A percentile compares a stretch with the other conserved stretches of the same genome.
These are phyloP conservation scores for western clawed frog (Xenopus tropicalis) DNA, from an alignment of 2,113 vertebrate species.

Conservation along the genomic window DNA sequence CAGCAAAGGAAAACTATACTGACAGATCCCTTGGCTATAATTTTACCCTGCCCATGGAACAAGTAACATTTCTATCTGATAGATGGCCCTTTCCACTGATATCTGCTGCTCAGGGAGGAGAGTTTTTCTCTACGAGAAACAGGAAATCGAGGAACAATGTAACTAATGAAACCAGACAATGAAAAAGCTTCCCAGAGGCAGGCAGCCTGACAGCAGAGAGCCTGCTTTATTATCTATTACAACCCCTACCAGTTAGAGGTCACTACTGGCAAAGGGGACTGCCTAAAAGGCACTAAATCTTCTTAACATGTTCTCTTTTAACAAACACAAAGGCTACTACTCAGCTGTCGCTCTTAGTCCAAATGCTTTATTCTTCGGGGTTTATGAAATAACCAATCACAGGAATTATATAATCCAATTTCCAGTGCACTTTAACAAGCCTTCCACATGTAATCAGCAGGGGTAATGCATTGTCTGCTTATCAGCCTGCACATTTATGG, in stretches of 20 bases:
- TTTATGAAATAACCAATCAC: constrained; percentile 26
- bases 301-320: constrained; percentile 41
- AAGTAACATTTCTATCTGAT: constrained; percentile 42
- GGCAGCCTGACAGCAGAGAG: constrained; percentile 49
- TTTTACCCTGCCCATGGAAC: constrained; percentile 33
- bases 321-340: constrained; percentile 40
- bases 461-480: constrained; percentile 5
- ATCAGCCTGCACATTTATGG: background rate
- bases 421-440: constrained; percentile 28
- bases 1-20: constrained; percentile 27
- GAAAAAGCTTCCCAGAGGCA: constrained; percentile 53
- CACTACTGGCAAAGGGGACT: constrained; percentile 49
- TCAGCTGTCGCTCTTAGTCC: constrained; percentile 35
- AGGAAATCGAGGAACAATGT: constrained; percentile 51
- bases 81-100: constrained; percentile 34
- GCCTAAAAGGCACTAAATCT: constrained; percentile 53
- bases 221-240: constrained; percentile 52
- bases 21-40: constrained; percentile 34
- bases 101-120: constrained; percentile 40
- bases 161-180: constrained; percentile 53
- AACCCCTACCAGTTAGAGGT: constrained; percentile 57
- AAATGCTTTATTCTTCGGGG: constrained; percentile 19
- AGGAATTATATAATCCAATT: constrained; percentile 30
- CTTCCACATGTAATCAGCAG: constrained; percentile 13
- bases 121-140: constrained; percentile 45